Evolutionary conservation across 2,797 vertebrate species (phyloP), one percentile per base, ranked within the genome.

Genomic region (Macrochelys suwanniensis): DNA sequence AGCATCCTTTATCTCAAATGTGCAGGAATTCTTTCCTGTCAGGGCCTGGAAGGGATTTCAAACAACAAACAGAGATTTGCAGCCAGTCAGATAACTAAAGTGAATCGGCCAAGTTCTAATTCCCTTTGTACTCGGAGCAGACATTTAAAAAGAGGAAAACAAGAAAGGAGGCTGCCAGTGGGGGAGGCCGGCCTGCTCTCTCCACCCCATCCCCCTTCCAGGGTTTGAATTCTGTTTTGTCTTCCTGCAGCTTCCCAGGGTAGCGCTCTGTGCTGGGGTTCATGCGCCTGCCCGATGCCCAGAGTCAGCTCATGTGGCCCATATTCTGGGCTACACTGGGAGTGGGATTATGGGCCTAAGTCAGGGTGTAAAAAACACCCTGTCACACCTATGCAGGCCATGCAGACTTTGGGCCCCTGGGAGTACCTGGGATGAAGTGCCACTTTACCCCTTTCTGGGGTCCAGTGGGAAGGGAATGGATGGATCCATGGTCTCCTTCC

Each of bases 31-130:
- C 25, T 81, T 68, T 82, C 47, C 54, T 68, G 33, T 86, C 56
- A 77, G 59, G 54, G 71, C 50, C 80, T 93, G 84, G 61, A 74
- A 86, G 85, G 78, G 68, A 79, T 82, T 91, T 91, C 68, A 91
- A 91, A 84, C 59, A 84, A 37, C 61, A 77, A 49, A 77, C 74
- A 83, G 78, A 85, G 79, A 77, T 77, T 49, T 77, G 87, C 56
- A 85, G 57, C 78, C 65, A 82, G 50, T 86, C 50, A 42, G 57
- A 79, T 82, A 89, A 93, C 78, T 78, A 25, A 74, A 65, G 71
- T 54, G 68, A 51, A 82, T 77, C 13, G 25, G 74, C 74, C 74
- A 77, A 77, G 45, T 76, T 77, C 47, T 13, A 28, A 11, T 77
- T 61, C 33, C 57, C 21, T 68, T 54, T 78, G 50, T 65, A 42